These are phyloP conservation scores for Peromyscus melanophrys DNA, from an alignment of 2,797 vertebrate genomes.

Conservation along the genomic window DNA sequence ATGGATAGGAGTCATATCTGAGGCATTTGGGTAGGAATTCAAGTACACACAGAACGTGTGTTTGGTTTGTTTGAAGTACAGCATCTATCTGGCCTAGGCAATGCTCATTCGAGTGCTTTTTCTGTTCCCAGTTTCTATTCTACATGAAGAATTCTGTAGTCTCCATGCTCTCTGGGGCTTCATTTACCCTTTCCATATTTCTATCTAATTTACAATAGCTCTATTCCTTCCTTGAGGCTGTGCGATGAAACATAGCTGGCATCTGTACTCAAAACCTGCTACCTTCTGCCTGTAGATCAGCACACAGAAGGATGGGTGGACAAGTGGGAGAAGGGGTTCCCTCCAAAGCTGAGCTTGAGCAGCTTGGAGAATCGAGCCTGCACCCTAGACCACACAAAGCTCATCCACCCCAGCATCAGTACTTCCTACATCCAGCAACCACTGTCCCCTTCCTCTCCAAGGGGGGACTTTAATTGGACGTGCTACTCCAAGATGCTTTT, in stretches of 20 bases:
- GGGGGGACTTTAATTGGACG: too few species aligned
- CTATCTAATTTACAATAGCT: not conserved
- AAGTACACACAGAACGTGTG: not conserved
- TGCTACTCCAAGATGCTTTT: not conserved
- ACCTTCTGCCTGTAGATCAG: not conserved
- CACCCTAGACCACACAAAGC: not conserved
- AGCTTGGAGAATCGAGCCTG: not conserved
- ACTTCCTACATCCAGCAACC: not conserved
- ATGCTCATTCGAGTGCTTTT: not conserved
- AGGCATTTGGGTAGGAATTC: slow-evolving; percentile 48
- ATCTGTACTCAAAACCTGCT: not conserved
- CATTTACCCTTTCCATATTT: slow-evolving; percentile 42
- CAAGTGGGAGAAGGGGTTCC: not conserved
- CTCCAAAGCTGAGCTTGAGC: not conserved
- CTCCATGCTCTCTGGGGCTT: slow-evolving; percentile 11
- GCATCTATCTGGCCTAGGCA: not conserved
- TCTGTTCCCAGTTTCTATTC: not conserved
- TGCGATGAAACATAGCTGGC: not conserved
- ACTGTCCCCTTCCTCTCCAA: not conserved
- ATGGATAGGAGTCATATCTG: not conserved
- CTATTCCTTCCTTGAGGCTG: slow-evolving; percentile 22
- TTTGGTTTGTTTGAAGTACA: slow-evolving; percentile 56
- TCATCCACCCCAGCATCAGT: not conserved
- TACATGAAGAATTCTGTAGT: not conserved
- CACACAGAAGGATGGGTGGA: not conserved